phyloP scores from a whole-genome alignment of 1,140 invertebrate genomes.

The Coelopa frigida region DNA sequence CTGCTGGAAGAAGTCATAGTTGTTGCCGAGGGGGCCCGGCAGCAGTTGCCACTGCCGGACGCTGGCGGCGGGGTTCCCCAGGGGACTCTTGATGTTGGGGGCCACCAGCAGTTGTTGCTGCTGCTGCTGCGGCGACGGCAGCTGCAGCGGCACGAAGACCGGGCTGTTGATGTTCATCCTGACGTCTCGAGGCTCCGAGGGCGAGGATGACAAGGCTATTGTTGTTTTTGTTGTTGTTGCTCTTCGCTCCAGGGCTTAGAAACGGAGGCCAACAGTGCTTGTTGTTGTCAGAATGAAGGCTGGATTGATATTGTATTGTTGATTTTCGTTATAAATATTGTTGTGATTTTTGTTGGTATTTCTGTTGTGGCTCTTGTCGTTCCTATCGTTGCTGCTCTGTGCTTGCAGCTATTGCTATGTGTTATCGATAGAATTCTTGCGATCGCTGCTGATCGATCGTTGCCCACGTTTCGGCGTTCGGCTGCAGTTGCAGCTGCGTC shows the following conservation, averaged over 20 bases:
- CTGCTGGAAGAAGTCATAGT: not conserved
- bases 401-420: conserved; percentile 1
- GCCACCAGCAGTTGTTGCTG: not conserved
- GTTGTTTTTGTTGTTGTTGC: conserved; percentile 2
- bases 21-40: conserved; percentile 1
- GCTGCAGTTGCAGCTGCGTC: too few relatives aligned
- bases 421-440: conserved; percentile 8
- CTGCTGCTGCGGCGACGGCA: not conserved
- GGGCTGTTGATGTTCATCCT: conserved; percentile 8
- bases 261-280: too few relatives aligned
- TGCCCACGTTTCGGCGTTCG: too few relatives aligned
- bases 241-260: not conserved
- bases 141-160: conserved; percentile 9
- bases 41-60: not conserved
- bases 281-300: too few relatives aligned
- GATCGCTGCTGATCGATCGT: not conserved
- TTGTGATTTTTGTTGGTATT: too few relatives aligned
- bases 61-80: not conserved
- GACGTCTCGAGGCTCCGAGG: too few relatives aligned
- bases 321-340: too few relatives aligned
- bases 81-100: not conserved
- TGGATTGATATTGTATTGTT: too few relatives aligned
- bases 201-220: too few relatives aligned
- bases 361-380: not conserved
- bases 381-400: not conserved